Conservation (phyloP, 1,140 invertebrate species). For the Subanguina moxae region DNA sequence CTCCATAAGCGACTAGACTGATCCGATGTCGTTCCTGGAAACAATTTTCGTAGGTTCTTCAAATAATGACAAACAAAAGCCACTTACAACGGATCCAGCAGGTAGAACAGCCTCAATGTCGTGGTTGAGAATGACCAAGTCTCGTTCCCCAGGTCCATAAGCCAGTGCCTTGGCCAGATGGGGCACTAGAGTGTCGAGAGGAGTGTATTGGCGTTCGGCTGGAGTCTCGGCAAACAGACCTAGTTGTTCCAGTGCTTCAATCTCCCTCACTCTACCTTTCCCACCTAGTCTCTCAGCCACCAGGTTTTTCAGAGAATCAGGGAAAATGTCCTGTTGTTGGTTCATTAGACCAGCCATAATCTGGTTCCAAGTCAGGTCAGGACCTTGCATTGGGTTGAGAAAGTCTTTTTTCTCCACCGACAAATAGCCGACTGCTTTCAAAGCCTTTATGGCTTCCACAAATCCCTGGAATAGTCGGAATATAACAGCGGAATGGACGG, state of each 20-base stretch:
- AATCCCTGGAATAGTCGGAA: slow-evolving; percentile 68
- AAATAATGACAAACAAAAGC: not conserved
- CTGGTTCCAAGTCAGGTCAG: slow-evolving; percentile 90
- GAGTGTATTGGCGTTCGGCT: slow-evolving; percentile 73
- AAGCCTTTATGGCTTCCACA: slow-evolving; percentile 75
- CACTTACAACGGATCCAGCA: slow-evolving; percentile 67
- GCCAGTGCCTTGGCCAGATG: slow-evolving; percentile 80
- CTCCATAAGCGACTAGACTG: slow-evolving; percentile 87
- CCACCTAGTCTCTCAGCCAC: slow-evolving; percentile 71
- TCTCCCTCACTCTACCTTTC: slow-evolving; percentile 60
- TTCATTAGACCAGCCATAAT: slow-evolving; percentile 81
- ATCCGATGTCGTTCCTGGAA: slow-evolving; percentile 77
- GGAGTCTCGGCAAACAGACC: slow-evolving; percentile 81
- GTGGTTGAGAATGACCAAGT: slow-evolving; percentile 87
- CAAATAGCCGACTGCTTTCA: slow-evolving; percentile 82
- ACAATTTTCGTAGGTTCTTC: not conserved
- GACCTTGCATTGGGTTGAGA: slow-evolving; percentile 81
- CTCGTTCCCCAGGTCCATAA: slow-evolving; percentile 77
- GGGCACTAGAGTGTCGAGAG: slow-evolving; percentile 81
- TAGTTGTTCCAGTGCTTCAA: slow-evolving; percentile 42
- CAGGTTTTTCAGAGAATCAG: slow-evolving; percentile 81
- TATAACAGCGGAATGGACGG: not conserved
- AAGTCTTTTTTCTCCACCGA: slow-evolving; percentile 77
- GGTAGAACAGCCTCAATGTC: slow-evolving; percentile 87
- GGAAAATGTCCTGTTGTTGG: slow-evolving; percentile 80